Evolutionary conservation across 1,140 invertebrate genomes (phyloP), one percentile per base, ranked within the genome.

Genomic region (Drosophila eugracilis): DNA sequence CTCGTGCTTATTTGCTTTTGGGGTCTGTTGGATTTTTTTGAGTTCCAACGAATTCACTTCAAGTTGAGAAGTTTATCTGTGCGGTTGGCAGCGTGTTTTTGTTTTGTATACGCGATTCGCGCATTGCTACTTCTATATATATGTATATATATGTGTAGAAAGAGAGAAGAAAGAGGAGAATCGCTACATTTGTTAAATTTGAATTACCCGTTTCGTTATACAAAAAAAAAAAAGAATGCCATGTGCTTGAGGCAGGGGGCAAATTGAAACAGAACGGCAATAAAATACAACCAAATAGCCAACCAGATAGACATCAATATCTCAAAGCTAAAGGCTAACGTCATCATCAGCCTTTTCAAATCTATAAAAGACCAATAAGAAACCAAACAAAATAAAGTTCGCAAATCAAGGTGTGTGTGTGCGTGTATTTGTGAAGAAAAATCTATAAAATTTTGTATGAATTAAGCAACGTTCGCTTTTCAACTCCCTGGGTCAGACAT

Each of bases 41-140:
- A 26, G 62, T 71, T 66, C 28, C 54, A n/a, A 72, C 21, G 60
- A 73, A 63, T 89, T 90, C 88, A 90, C 74, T 90, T 90, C 75
- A 53, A 84, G 78, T 88, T 90, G 88, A 90, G 73, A 90, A 83
- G 76, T 90, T 88, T 84, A 75, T 83, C 89, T 83, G 84, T 72
- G 81, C 88, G 89, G 78, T 88, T 75, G 84, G 49, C 65, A 70
- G 45, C 55, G 69, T 69, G 48, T 75, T 63, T 70, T 71, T 53
- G 66, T 49, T 59, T 54, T 55, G 42, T 81, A 62, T 54, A 75
- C 57, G 67, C 52, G 63, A 63, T 55, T 63, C 62, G 63, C 41
- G 37, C 9, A 24, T n/a, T n/a, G n/a, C n/a, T n/a, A n/a, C n/a
- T n/a, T n/a, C n/a, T n/a, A n/a, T n/a, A n/a, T n/a, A n/a, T n/a